These are phyloP conservation scores for Gymnothorax javanicus DNA, from an alignment of 2,797 vertebrate genomes.

Conservation along the genomic window DNA sequence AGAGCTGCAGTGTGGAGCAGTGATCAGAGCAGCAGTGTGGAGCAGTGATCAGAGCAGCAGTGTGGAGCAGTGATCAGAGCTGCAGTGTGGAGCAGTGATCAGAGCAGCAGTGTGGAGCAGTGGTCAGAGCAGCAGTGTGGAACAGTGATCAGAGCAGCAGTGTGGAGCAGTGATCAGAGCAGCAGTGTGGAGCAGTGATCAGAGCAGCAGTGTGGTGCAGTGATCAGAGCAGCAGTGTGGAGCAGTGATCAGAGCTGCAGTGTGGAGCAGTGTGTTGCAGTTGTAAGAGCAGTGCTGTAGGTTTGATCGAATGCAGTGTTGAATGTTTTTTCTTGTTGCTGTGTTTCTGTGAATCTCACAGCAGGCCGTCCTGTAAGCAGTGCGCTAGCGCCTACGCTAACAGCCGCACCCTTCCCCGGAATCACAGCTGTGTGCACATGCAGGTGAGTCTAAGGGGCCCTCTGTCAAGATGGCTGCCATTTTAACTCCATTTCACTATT, in stretches of 20 bases:
- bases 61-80: background rate
- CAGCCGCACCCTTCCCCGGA: constrained; percentile 24
- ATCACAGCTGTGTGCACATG: constrained; percentile 3
- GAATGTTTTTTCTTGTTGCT: background rate
- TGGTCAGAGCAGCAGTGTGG: background rate
- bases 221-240: too few relatives aligned
- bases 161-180: background rate
- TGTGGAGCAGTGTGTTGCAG: too few relatives aligned
- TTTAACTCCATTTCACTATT: background rate
- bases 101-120: background rate
- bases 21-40: background rate
- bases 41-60: constrained; percentile 4
- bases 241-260: too few relatives aligned
- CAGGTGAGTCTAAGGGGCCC: constrained; percentile 18
- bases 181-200: too few relatives aligned
- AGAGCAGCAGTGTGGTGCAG: too few relatives aligned
- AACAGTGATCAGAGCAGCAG: background rate
- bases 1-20: background rate
- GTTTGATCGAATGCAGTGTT: background rate
- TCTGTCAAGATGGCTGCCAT: background rate
- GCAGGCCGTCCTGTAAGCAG: constrained; percentile 22
- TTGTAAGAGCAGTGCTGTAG: too few relatives aligned
- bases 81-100: background rate
- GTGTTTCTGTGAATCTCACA: background rate
- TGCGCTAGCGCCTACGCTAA: background rate